phyloP scores from a whole-genome alignment of 2,797 vertebrate species.

The Amniataba percoides region DNA sequence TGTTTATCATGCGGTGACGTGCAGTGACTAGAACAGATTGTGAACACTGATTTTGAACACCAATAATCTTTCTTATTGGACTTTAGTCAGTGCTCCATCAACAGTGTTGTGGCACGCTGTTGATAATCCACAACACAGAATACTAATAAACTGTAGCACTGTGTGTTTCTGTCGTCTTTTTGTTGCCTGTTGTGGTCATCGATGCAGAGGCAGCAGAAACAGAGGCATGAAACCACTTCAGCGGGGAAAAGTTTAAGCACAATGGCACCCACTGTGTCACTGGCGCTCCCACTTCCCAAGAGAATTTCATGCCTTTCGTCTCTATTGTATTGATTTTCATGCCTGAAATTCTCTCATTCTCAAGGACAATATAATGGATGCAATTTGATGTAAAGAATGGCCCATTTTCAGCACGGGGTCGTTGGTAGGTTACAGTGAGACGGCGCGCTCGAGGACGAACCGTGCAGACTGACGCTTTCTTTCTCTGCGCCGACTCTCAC shows the following conservation, averaged over 20 bases:
- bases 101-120: slow-evolving; percentile 5
- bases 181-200: slow-evolving; percentile 47
- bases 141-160: slow-evolving; percentile 1
- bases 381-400: slow-evolving; percentile 77
- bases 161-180: slow-evolving; percentile 33
- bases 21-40: slow-evolving; percentile 18
- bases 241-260: slow-evolving; percentile 65
- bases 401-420: slow-evolving; percentile 69
- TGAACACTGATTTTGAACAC: neutral
- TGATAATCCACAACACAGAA: slow-evolving; percentile 35
- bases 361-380: slow-evolving; percentile 77
- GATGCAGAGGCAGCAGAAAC: slow-evolving; percentile 63
- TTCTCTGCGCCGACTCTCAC: slow-evolving; percentile 50
- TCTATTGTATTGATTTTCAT: slow-evolving; percentile 79
- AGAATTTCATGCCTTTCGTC: slow-evolving; percentile 76
- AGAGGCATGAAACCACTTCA: slow-evolving; percentile 59
- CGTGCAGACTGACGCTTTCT: slow-evolving; percentile 30
- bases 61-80: neutral
- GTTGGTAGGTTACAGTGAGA: slow-evolving; percentile 65
- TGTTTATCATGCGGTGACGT: neutral
- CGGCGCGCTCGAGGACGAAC: slow-evolving; percentile 41
- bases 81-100: neutral
- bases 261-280: slow-evolving; percentile 73
- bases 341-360: slow-evolving; percentile 76
- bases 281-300: slow-evolving; percentile 69